Base-by-base conservation (phyloP, 2,888 invertebrate genomes). In the Endomychus coccineus region DNA sequence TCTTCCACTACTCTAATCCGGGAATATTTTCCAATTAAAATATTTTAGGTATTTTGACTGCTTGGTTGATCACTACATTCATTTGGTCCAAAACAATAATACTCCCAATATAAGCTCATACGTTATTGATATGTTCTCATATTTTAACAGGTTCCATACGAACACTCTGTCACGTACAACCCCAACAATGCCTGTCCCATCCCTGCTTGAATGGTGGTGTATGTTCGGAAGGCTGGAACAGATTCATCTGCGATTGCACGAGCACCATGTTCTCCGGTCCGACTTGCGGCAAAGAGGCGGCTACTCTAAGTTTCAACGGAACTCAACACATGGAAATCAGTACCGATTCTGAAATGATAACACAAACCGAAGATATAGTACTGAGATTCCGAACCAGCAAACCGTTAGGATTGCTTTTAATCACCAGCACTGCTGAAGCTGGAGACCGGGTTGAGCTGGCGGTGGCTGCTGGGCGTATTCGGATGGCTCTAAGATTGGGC, bases 171-270 rank as follows among this genome's bases (percentile, higher is more conserved):
- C 86, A 87, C 61, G 79, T 83, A 7, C 78, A 85, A 56, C 76
- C 83, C 45, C 75, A 82, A 46, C 85, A 87, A 53, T 89, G 89
- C 56, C 78, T 80, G 36, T 84, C 83, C 27, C 80, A 83, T 10
- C 92, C 94, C 0, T 96, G 96, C 59, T 79, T 88, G 64, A 89
- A 95, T 59, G 83, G 84, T 2, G 92, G 91, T 1, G 69, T 73
- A 13, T 96, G 96, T 66, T 71, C 79, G 3, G 94, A 95, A 62
- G 96, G 96, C 0, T 96, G 95, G 95, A 94, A 95, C 68, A 74
- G 95, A 11, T 87, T 86, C 50, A 76, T 90, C 34, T 96, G 96
- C 61, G 94, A 96, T 64, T 96, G 96, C 62, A 82, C 88, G 6
- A 76, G 78, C 19, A 95, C 94, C 0, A 76, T 83, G 44, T 94